Percentiles rank a stretch among this genome's conserved stretches.
These are phyloP conservation scores for Drosophila seguyi DNA, from an alignment of 1,140 invertebrate genomes.

Conservation along the genomic window DNA sequence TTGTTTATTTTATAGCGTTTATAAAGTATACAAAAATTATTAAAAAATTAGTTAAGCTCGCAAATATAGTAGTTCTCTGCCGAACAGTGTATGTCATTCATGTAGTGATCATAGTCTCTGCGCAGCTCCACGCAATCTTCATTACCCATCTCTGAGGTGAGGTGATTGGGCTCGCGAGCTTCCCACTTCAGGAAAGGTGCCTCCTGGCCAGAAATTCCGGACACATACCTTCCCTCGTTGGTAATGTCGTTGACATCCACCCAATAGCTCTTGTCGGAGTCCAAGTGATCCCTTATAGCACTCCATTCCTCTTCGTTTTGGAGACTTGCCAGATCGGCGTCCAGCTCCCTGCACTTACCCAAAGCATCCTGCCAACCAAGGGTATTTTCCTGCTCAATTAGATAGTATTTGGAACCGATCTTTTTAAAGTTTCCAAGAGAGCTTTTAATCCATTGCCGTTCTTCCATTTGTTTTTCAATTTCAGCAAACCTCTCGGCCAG, in stretches of 20 bases:
- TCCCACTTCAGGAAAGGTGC: background rate
- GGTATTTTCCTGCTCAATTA: background rate
- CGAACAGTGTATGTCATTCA: background rate
- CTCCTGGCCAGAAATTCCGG: too few relatives aligned
- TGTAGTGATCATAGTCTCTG: conserved; percentile 1
- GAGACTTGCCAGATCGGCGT: background rate
- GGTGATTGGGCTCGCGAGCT: background rate
- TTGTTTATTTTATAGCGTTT: too few relatives aligned
- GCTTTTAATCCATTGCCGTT: background rate
- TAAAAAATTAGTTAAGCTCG: background rate
- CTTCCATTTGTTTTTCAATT: background rate
- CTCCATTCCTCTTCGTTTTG: conserved; percentile 1
- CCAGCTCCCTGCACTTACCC: accelerated
- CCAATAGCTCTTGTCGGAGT: background rate
- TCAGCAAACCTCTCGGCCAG: background rate
- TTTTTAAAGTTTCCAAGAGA: background rate
- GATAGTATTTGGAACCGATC: background rate
- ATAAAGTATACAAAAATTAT: too few relatives aligned
- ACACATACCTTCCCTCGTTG: background rate
- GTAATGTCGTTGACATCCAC: background rate
- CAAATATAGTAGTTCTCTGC: background rate
- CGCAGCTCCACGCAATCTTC: conserved; percentile 3
- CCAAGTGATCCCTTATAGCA: background rate
- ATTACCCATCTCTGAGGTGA: accelerated
- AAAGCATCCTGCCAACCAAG: background rate